Conservation (phyloP, 1,140 invertebrate species). For the Brachionus angularis region DNA sequence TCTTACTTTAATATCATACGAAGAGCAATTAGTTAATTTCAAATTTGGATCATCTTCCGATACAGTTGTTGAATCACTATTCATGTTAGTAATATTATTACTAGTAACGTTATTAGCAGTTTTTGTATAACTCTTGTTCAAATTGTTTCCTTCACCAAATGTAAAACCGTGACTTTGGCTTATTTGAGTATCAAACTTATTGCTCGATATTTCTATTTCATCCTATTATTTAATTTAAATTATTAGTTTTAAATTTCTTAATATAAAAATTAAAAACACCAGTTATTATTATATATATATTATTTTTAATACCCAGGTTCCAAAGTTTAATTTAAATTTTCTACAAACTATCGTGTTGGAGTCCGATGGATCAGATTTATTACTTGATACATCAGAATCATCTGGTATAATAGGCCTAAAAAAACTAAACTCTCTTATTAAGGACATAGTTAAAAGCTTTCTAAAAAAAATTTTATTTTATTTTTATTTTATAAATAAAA, state of each 20-base stretch:
- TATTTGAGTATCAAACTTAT: background rate
- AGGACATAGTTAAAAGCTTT: slow-evolving; percentile 3
- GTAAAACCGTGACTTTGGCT: slow-evolving; percentile 14
- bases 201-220: slow-evolving; percentile 7
- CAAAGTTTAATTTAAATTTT: slow-evolving; percentile 23
- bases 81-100: no score
- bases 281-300: no score
- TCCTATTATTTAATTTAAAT: no score
- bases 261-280: no score
- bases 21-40: slow-evolving; percentile 4
- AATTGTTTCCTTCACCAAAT: background rate
- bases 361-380: background rate
- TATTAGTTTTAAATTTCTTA: background rate
- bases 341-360: slow-evolving; percentile 30
- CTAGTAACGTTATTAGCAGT: slow-evolving; percentile 21
- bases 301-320: slow-evolving; percentile 35
- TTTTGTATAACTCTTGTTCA: background rate
- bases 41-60: slow-evolving; percentile 12
- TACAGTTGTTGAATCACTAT: background rate
- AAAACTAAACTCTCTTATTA: slow-evolving; percentile 2
- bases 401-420: slow-evolving; percentile 12
- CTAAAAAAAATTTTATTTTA: no score
- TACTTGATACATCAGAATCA: slow-evolving; percentile 8
- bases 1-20: slow-evolving; percentile 38
- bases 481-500: no score